Conservation (phyloP, 2,797 vertebrate genomes). For the Pristis pectinata region DNA sequence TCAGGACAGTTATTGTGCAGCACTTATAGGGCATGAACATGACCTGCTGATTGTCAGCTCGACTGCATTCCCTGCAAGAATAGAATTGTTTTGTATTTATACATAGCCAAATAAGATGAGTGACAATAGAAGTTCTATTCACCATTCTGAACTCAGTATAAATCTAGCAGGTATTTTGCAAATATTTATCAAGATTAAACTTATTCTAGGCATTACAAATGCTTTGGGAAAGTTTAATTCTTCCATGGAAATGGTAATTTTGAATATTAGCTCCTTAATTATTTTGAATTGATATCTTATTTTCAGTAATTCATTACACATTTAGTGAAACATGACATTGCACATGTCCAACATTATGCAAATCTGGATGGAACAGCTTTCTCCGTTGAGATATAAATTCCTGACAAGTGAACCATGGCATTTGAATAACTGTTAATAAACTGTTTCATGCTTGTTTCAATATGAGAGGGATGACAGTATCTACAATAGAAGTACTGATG, state of each 20-base stretch:
- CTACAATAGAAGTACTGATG: not conserved
- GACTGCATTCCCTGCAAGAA: not conserved
- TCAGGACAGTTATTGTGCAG: not conserved
- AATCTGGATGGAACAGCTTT: not conserved
- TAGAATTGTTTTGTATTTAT: not conserved
- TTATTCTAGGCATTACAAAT: not conserved
- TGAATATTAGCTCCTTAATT: not conserved
- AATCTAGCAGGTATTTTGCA: not conserved
- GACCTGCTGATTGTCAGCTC: not conserved
- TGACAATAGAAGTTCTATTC: not conserved
- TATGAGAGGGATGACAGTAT: not conserved
- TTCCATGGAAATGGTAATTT: not conserved
- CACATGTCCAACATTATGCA: not conserved
- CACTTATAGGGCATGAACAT: not conserved
- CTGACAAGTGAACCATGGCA: not conserved
- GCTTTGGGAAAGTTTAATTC: not conserved
- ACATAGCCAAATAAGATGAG: not conserved
- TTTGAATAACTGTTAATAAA: not conserved
- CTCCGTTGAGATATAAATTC: not conserved
- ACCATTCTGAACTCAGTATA: not conserved
- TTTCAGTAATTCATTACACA: not conserved
- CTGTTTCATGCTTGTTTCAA: not conserved
- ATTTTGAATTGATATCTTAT: not conserved
- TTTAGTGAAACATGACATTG: not conserved
- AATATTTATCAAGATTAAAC: not conserved